phyloP scores from a whole-genome alignment of 2,113 vertebrate genomes.

The Ctenodactylus gundi region DNA sequence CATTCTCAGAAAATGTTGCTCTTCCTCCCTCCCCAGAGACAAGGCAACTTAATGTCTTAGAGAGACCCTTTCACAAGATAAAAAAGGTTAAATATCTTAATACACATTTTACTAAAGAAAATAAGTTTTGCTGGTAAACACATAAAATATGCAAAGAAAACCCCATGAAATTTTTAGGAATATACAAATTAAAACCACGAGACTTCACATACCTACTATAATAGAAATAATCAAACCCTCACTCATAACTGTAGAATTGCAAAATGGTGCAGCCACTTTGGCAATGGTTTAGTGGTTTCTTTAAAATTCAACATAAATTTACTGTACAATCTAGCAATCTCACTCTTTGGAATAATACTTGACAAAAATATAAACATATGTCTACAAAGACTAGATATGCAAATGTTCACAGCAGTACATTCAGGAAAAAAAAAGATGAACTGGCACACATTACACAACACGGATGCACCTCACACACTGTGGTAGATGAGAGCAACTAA shows the following conservation, averaged over 20 bases:
- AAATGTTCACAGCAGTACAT: not conserved
- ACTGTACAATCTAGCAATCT: not conserved
- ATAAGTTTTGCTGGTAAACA: not conserved
- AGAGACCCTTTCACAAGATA: not conserved
- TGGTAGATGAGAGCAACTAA: not conserved
- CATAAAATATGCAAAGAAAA: not conserved
- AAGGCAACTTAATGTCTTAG: no score
- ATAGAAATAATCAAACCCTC: not conserved
- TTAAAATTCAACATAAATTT: not conserved
- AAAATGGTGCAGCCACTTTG: not conserved
- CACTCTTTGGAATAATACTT: not conserved
- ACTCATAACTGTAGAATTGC: not conserved
- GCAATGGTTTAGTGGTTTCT: not conserved
- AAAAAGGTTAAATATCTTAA: not conserved
- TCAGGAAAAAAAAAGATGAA: not conserved
- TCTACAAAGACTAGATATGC: not conserved
- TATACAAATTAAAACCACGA: not conserved
- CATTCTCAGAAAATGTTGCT: not conserved
- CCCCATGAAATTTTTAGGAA: not conserved
- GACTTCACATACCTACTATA: not conserved
- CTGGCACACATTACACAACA: not conserved
- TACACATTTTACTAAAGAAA: not conserved
- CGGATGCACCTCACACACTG: not conserved
- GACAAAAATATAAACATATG: constrained; percentile 17
- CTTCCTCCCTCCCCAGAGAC: not conserved